A percentile compares a stretch with the other conserved stretches of the same genome.
Evolutionary conservation across 2,888 invertebrate genomes (phyloP).

Genomic region (Gnatocerus cornutus): DNA sequence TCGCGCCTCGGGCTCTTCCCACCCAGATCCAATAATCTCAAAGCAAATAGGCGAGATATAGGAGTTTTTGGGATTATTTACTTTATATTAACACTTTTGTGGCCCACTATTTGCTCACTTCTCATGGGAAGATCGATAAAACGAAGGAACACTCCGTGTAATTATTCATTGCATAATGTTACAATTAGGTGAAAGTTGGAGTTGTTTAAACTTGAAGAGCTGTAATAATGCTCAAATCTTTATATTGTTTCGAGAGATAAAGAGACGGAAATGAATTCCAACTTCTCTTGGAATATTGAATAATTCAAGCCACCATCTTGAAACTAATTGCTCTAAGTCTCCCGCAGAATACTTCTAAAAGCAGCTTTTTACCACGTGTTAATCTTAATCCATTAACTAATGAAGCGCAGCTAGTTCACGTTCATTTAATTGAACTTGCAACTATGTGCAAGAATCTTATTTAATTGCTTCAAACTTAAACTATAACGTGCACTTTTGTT

Average conservation of each 20-base stretch:
- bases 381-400: no score
- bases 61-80: constrained; percentile 13
- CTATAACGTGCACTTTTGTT: no score
- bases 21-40: constrained; percentile 8
- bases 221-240: constrained; percentile 4
- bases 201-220: no score
- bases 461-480: no score
- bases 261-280: constrained; percentile 16
- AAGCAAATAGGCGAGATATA: constrained; percentile 13
- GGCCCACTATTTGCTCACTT: not conserved
- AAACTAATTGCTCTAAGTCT: constrained; percentile 4
- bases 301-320: not conserved
- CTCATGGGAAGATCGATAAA: constrained; percentile 11
- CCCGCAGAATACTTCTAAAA: not conserved
- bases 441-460: no score
- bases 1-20: constrained; percentile 7
- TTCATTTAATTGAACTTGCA: no score
- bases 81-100: constrained; percentile 17
- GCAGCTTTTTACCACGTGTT: no score
- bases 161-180: no score
- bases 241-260: constrained; percentile 14
- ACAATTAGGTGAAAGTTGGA: no score
- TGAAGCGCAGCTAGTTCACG: no score
- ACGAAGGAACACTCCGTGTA: not conserved
- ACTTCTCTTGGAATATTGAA: not conserved